phyloP scores from a whole-genome alignment of 2,113 vertebrate genomes.

The Gorsachius goisagi region DNA sequence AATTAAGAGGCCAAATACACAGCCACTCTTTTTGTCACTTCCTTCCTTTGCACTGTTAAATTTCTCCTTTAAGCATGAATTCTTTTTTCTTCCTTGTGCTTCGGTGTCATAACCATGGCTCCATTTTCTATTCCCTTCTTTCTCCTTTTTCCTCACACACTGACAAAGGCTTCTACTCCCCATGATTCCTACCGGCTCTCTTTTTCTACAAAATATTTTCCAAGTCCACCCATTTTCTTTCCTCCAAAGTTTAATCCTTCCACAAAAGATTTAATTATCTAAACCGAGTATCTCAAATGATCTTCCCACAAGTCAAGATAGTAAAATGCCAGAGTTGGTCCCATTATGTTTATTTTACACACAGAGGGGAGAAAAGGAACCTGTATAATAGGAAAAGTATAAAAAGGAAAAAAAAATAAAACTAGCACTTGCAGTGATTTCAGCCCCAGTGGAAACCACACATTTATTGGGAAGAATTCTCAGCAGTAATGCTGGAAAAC shows the following conservation, averaged over 20 bases:
- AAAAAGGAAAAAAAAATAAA: conserved; percentile 70
- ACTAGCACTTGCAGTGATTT: conserved; percentile 66
- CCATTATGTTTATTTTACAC: conserved; percentile 54
- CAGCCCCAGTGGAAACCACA: conserved; percentile 73
- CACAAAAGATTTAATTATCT: conserved; percentile 25
- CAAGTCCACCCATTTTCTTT: not conserved
- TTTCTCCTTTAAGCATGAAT: not conserved
- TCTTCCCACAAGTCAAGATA: conserved; percentile 29
- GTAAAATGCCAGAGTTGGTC: conserved; percentile 52
- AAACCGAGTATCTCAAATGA: conserved; percentile 55
- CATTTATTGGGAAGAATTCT: conserved; percentile 81
- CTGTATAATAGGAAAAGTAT: conserved; percentile 52
- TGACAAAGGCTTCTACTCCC: not conserved
- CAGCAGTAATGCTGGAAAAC: conserved; percentile 74
- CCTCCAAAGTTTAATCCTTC: not conserved
- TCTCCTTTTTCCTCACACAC: not conserved
- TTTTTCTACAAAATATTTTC: not conserved
- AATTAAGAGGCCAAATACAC: not conserved
- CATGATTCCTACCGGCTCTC: not conserved
- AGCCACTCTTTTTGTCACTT: not conserved
- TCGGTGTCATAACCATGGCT: not conserved
- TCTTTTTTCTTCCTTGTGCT: not conserved
- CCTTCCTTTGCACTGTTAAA: not conserved
- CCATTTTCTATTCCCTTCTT: not conserved
- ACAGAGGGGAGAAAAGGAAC: conserved; percentile 25